Percentiles rank a stretch among this genome's conserved stretches.
These are phyloP conservation scores for Tachina grossa DNA, from an alignment of 2,888 invertebrate genomes.

Conservation along the genomic window DNA sequence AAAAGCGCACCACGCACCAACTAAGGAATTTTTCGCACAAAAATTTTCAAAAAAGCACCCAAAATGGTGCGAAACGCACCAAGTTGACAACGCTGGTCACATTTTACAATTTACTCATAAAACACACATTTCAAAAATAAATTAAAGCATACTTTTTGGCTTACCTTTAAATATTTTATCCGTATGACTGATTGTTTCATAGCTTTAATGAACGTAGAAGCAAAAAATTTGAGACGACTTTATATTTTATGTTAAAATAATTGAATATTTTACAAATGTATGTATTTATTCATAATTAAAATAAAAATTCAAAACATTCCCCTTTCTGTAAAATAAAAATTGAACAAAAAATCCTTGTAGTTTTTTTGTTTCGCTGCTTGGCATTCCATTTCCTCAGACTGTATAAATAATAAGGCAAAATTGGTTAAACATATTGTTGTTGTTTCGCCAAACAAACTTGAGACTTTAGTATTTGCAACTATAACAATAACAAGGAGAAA, in stretches of 20 bases:
- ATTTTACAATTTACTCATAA: background rate
- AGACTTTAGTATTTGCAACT: slow-evolving; percentile 33
- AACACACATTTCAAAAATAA: slow-evolving; percentile 23
- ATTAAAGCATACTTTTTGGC: slow-evolving; percentile 46
- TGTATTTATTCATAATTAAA: slow-evolving; percentile 71
- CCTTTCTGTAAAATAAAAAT: slow-evolving; percentile 31
- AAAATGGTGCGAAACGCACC: no score
- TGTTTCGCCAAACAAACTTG: slow-evolving; percentile 36
- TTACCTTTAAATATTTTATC: background rate
- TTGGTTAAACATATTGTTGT: slow-evolving; percentile 53
- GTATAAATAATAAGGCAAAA: slow-evolving; percentile 70
- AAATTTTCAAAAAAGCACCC: no score
- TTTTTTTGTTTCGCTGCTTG: slow-evolving; percentile 12
- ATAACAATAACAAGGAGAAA: slow-evolving; percentile 37
- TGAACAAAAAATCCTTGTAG: slow-evolving; percentile 39
- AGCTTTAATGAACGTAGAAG: background rate
- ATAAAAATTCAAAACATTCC: slow-evolving; percentile 65
- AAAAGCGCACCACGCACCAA: no score
- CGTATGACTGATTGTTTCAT: background rate
- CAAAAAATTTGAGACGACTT: slow-evolving; percentile 60
- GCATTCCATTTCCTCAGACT: slow-evolving; percentile 51
- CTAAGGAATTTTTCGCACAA: no score
- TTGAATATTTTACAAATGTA: slow-evolving; percentile 64
- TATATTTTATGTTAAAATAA: slow-evolving; percentile 58
- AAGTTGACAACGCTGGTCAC: no score